Conservation (phyloP, 2,113 vertebrate species). For the Uropsilus gracilis region DNA sequence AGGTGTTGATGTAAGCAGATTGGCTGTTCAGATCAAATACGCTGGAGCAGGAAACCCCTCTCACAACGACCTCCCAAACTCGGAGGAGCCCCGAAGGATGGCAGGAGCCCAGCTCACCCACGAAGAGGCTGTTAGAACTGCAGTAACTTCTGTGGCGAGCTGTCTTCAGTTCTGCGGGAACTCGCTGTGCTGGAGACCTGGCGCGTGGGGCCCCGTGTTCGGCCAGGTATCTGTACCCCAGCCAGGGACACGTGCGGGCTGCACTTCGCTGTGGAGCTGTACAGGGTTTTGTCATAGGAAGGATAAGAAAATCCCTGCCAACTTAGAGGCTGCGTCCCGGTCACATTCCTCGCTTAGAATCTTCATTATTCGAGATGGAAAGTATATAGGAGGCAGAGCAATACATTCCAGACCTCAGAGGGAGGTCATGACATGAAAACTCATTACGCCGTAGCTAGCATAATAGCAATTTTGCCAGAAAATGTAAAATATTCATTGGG, state of each 20-base stretch:
- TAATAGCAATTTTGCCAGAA: slow-evolving; percentile 52
- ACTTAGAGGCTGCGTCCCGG: neutral
- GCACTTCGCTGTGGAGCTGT: neutral
- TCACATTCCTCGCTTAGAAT: neutral
- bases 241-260: neutral
- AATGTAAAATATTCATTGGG: slow-evolving; percentile 38
- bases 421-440: slow-evolving; percentile 30
- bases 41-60: neutral
- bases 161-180: slow-evolving; percentile 28
- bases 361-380: neutral
- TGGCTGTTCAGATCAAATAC: slow-evolving; percentile 45
- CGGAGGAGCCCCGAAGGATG: neutral
- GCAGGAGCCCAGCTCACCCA: slow-evolving; percentile 52
- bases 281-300: neutral
- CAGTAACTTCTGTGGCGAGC: slow-evolving; percentile 61
- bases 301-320: neutral
- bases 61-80: slow-evolving; percentile 9
- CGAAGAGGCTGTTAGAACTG: slow-evolving; percentile 20
- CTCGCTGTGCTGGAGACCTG: neutral
- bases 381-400: neutral
- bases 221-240: neutral
- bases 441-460: slow-evolving; percentile 40
- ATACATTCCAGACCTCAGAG: slow-evolving; percentile 13
- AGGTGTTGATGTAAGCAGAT: slow-evolving; percentile 19
- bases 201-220: neutral